phyloP scores from a whole-genome alignment of 2,113 vertebrate genomes.

The Trematocara variabile region DNA sequence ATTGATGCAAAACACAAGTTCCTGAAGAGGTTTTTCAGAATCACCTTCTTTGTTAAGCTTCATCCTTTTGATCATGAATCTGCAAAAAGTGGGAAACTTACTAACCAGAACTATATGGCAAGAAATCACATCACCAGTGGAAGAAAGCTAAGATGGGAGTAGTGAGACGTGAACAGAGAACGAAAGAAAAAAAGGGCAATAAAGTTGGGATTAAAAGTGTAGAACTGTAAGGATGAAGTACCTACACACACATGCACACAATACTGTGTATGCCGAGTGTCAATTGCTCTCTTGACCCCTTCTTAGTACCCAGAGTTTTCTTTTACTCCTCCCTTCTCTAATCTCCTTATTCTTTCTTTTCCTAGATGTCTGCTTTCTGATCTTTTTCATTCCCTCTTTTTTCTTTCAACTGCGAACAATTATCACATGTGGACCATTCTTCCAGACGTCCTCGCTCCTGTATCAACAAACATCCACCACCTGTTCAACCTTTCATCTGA shows the following conservation, averaged over 20 bases:
- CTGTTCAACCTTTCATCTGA: constrained; percentile 18
- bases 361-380: neutral
- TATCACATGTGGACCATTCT: constrained; percentile 31
- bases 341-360: neutral
- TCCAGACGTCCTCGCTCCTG: neutral
- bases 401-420: constrained; percentile 10
- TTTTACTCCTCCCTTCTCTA: neutral
- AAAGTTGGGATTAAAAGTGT: neutral
- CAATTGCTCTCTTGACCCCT: neutral
- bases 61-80: neutral
- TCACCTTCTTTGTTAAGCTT: neutral
- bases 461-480: constrained; percentile 31
- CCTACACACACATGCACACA: neutral
- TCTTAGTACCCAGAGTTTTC: neutral
- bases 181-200: neutral
- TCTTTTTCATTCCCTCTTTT: neutral
- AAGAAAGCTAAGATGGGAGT: neutral
- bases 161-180: neutral
- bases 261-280: neutral
- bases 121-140: neutral
- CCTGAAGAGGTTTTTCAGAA: neutral
- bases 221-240: neutral
- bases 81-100: neutral
- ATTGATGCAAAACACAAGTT: neutral
- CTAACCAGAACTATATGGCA: neutral